Evolutionary conservation across 2,113 vertebrate genomes (phyloP).

Genomic region (Axis porcinus): DNA sequence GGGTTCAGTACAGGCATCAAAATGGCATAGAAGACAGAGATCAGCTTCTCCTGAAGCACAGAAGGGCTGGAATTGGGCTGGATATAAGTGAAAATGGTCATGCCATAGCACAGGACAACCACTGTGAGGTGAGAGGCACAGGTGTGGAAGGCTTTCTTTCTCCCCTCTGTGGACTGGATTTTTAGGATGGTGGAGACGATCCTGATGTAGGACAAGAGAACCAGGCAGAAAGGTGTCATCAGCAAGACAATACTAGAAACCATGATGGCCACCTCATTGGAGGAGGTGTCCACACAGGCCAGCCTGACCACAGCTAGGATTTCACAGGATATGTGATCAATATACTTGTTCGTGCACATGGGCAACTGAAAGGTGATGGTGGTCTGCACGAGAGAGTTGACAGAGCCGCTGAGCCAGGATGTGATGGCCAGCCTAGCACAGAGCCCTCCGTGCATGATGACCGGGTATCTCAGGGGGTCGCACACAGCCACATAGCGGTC

Average conservation of each 20-base stretch:
- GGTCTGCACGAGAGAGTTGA: background rate
- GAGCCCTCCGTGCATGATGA: background rate
- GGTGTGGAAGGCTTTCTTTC: constrained; percentile 35
- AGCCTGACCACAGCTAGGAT: constrained; percentile 8
- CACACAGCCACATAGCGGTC: constrained; percentile 36
- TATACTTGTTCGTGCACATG: background rate
- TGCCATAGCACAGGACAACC: constrained; percentile 40
- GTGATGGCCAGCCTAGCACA: background rate
- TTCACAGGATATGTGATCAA: constrained; percentile 55
- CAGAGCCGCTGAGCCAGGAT: constrained; percentile 23
- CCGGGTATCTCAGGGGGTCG: background rate
- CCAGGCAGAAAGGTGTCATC: constrained; percentile 32
- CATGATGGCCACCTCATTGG: background rate
- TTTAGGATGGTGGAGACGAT: constrained; percentile 42
- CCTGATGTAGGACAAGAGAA: constrained; percentile 27
- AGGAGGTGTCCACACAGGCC: constrained; percentile 38
- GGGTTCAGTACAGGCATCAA: constrained; percentile 18
- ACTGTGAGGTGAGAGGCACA: constrained; percentile 43
- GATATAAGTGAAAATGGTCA: constrained; percentile 58
- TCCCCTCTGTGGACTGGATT: constrained; percentile 29
- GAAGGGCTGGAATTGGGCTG: constrained; percentile 1
- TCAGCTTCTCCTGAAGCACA: constrained; percentile 25
- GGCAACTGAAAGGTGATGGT: constrained; percentile 18
- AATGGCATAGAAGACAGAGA: constrained; percentile 37
- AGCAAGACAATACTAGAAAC: constrained; percentile 14